A percentile compares a stretch with the other conserved stretches of the same genome.
Conservation (phyloP, 1,140 invertebrate species). For the Dendrolimus kikuchii region DNA sequence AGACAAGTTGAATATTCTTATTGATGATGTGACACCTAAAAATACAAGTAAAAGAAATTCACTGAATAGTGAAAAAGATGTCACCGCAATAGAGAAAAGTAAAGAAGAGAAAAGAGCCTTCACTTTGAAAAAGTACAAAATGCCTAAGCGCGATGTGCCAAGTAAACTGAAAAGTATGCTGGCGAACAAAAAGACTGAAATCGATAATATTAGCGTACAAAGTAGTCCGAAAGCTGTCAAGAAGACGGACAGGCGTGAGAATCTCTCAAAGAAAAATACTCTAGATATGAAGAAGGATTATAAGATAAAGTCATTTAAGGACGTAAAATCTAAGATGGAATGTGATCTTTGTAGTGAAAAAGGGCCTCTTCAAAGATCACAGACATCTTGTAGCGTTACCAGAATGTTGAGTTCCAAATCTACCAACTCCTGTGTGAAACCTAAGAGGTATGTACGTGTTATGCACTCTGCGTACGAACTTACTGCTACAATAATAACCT, state of each 20-base stretch:
- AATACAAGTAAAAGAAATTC: slow-evolving; percentile 62
- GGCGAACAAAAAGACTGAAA: slow-evolving; percentile 64
- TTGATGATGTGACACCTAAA: slow-evolving; percentile 50
- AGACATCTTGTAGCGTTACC: slow-evolving; percentile 62
- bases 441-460: slow-evolving; percentile 53
- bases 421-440: slow-evolving; percentile 53
- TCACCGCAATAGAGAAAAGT: slow-evolving; percentile 44
- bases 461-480: too few relatives aligned
- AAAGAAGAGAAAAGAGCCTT: slow-evolving; percentile 73
- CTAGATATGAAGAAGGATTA: slow-evolving; percentile 79
- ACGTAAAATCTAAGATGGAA: slow-evolving; percentile 86
- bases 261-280: slow-evolving; percentile 81
- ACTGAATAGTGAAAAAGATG: slow-evolving; percentile 54
- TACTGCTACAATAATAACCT: too few relatives aligned
- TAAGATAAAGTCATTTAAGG: slow-evolving; percentile 81
- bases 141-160: slow-evolving; percentile 81
- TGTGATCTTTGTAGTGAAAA: slow-evolving; percentile 42
- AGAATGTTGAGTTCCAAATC: slow-evolving; percentile 64
- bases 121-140: slow-evolving; percentile 80
- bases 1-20: slow-evolving; percentile 26
- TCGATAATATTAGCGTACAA: slow-evolving; percentile 56
- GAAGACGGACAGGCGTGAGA: slow-evolving; percentile 80
- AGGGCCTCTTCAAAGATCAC: slow-evolving; percentile 51
- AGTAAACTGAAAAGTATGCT: slow-evolving; percentile 84
- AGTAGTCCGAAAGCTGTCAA: slow-evolving; percentile 58